Evolutionary conservation across 2,797 vertebrate species (phyloP), one percentile per base, ranked within the genome.

Genomic region (Amniataba percoides): DNA sequence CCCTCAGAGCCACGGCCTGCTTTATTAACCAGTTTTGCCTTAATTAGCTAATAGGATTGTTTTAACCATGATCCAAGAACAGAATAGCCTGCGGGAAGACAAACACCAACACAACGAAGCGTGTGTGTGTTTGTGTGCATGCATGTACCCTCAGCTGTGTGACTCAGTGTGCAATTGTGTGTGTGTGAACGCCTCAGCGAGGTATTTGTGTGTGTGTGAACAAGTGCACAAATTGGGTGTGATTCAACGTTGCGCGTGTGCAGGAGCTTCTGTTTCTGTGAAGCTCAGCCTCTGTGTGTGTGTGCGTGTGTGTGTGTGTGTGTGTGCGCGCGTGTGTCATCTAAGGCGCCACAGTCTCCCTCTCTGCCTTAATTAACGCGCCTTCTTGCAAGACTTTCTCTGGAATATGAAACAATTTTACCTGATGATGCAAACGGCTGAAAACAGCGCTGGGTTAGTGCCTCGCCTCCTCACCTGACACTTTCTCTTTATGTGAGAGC

Each of bases 1-100:
- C 80, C 80, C 89, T 81, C 77, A 39, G 80, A 83, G 76, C 80
- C 82, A 55, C 74, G 39, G 83, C 73, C 83, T 18, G 65, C 85
- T 89, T 91, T 87, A 93, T 93, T 92, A 92, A 91, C 78, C 75
- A 85, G 78, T 89, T 88, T 71, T 82, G 85, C 87, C 90, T 93
- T 94, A 92, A 95, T 95, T 93, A 94, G 89, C 93, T 91, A 94
- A 94, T 91, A 83, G 89, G 90, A 93, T 93, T 92, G 92, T 94
- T 92, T 94, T 93, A 94, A 91, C 89, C 86, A 81, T 89, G 89
- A 94, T 92, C 91, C 86, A 90, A 90, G 90, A 92, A 92, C 91
- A 90, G 87, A 92, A 88, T 79, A 81, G 91, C 93, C 92, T 48
- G 6, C 48, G 76, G 91, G 89, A 93, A 92, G 88, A 85, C 84